Base-by-base conservation (phyloP, 2,888 invertebrate species). In the Cancer borealis region DNA sequence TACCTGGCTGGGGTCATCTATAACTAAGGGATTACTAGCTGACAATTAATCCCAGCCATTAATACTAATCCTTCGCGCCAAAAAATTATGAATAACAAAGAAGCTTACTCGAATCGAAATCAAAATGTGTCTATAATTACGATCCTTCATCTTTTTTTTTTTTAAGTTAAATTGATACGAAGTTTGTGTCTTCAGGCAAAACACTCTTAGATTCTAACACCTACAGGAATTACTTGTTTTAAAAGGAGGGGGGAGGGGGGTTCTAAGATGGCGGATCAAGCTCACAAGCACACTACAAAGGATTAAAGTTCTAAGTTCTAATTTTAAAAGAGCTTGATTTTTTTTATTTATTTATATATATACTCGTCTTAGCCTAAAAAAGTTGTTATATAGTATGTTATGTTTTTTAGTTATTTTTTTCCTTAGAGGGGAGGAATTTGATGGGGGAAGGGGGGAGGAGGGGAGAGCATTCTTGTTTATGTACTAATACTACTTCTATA, bases 321-420 rank as follows among this genome's bases (percentile, higher is more conserved):
- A 47, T 47, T 79, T 79, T 47, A 79, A 45, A 92, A 90, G 49
- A 90, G 49, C 39, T 90, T 21, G 21, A 30, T 60, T 54, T 54
- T 54, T 12, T 49, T 47, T 30, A 45, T 30, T 30, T 88, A 12
- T 45, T 84, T 26, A 26, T 84, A 84, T 1, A 87, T 88, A 47
- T 47, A 49, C 30, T 90, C 39, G 26, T 89, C 90, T 54, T 90
- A 39, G 60, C 30, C 60, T 90, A 90, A 54, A 49, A 60, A 39
- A 60, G 39, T 30, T 88, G 88, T 89, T 14, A n/a, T 89, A 89
- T 89, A 30, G 26, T 46, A 49, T n/a, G 54, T 47, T 47, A 30
- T 47, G 10, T 73, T 73, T 79, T 21, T 60, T 60, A 49, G 0
- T 49, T 49, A 49, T 54, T 54, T 54, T 88, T 90, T 21, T 21